Base-by-base conservation (phyloP, 2,888 invertebrate species). In the Pyrgus malvae region DNA sequence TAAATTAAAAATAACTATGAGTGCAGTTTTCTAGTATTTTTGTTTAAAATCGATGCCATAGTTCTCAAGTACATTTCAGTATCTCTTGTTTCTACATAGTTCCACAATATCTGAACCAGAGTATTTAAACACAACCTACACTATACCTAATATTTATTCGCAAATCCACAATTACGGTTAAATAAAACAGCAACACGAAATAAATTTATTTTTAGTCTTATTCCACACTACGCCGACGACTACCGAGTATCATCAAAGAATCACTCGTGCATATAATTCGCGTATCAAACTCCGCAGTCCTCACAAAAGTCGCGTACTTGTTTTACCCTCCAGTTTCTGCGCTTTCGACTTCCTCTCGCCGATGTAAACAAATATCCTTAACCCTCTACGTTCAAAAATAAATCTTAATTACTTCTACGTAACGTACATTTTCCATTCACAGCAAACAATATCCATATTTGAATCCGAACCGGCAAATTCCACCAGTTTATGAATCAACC, bases 361-460 rank as follows among this genome's bases (percentile, higher is more conserved):
- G 38, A 45, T 38, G 51, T 53, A 53, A 53, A 45, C 51, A 53
- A 53, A 53, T 37, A 51, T 53, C 27, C 44, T 44, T 38, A 37
- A 16, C 25, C 11, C 2, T 14, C 3, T 12, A 31, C 40, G 33
- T 7, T 12, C 40, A n/a, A 41, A 49, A 49, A 7, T 51, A 9
- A 41, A 31, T 33, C 11, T 9, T 23, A 42, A 11, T 11, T 1
- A 23, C 25, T 35, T 42, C 4, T 12, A 3, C 5, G 0, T 27
- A 37, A 6, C 7, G 27, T 14, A 2, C 14, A 19, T 19, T 21
- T 40, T 40, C 9, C 8, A 42, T 17, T 33, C 11, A 6, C 31
- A 21, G 21, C 14, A 17, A 33, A 46, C 14, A 46, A 46, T 14
- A 5, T 35, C n/a, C 25, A 23, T 23, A 23, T 12, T 42, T 16